Evolutionary conservation across 2,888 invertebrate species (phyloP).

Genomic region (Dichetophora obliterata): DNA sequence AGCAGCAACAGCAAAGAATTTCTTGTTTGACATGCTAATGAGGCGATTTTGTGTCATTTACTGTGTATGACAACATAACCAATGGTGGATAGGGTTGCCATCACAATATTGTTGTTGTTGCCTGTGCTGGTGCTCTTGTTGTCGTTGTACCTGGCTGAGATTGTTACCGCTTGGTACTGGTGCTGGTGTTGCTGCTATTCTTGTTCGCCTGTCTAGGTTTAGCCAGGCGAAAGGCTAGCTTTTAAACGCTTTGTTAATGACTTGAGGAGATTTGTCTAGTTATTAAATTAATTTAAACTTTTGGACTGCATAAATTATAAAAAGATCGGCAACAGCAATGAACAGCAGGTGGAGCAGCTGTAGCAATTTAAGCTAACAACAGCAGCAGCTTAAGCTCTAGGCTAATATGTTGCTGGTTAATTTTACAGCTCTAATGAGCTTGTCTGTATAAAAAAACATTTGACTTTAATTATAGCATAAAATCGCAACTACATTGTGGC

Average conservation of each 20-base stretch:
- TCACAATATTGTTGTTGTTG: constrained; percentile 29
- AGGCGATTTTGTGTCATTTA: constrained; percentile 14
- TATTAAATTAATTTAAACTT: constrained; percentile 32
- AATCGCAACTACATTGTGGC: no score
- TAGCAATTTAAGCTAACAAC: neutral
- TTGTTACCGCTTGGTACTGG: constrained; percentile 24
- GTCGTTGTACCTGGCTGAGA: neutral
- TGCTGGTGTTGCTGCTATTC: constrained; percentile 21
- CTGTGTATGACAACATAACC: neutral
- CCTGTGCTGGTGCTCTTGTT: constrained; percentile 8
- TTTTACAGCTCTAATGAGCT: no score
- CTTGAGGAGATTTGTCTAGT: neutral
- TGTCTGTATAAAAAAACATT: no score
- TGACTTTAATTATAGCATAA: no score
- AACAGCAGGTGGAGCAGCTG: neutral
- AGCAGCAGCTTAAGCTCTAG: neutral
- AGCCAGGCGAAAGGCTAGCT: neutral
- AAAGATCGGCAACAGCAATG: neutral
- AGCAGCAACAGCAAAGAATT: neutral
- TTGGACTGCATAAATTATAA: constrained; percentile 30
- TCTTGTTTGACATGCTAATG: constrained; percentile 18
- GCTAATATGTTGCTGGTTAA: no score
- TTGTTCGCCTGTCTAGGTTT: neutral
- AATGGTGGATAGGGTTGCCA: constrained; percentile 1
- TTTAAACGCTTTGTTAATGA: constrained; percentile 24